Evolutionary conservation across 2,888 invertebrate species (phyloP).

Genomic region (Cataglyphis altisquamis): DNA sequence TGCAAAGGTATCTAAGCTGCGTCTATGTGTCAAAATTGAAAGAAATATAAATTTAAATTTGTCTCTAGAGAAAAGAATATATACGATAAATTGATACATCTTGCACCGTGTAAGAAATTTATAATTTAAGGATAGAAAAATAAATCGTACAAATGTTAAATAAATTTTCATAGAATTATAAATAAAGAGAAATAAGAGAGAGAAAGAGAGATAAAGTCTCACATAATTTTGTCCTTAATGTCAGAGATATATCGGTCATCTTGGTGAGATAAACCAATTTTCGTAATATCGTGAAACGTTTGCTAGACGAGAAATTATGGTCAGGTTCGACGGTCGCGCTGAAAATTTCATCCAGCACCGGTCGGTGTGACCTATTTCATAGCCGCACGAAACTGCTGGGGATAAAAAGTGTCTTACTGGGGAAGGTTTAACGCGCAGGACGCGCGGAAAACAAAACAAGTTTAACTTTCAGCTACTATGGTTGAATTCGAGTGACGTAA

Average conservation of each 20-base stretch:
- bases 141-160: background rate
- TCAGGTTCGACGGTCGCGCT: slow-evolving; percentile 41
- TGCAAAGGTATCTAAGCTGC: background rate
- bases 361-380: slow-evolving; percentile 49
- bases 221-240: background rate
- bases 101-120: background rate
- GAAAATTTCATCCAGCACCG: slow-evolving; percentile 44
- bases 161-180: background rate
- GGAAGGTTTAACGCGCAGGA: slow-evolving; percentile 30
- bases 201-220: background rate
- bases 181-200: background rate
- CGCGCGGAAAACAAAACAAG: slow-evolving; percentile 39
- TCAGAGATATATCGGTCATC: background rate
- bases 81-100: background rate
- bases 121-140: background rate
- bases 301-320: slow-evolving; percentile 28
- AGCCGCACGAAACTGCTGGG: slow-evolving; percentile 30
- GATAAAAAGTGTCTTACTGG: slow-evolving; percentile 44
- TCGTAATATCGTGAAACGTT: slow-evolving; percentile 21
- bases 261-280: background rate
- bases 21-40: background rate
- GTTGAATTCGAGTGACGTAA: slow-evolving; percentile 50
- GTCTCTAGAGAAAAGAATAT: background rate
- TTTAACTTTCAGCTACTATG: slow-evolving; percentile 43
- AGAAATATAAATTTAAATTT: background rate